A percentile compares a stretch with the other conserved stretches of the same genome.
phyloP scores from a whole-genome alignment of 2,888 invertebrate species.

The Xiphydria camelus region DNA sequence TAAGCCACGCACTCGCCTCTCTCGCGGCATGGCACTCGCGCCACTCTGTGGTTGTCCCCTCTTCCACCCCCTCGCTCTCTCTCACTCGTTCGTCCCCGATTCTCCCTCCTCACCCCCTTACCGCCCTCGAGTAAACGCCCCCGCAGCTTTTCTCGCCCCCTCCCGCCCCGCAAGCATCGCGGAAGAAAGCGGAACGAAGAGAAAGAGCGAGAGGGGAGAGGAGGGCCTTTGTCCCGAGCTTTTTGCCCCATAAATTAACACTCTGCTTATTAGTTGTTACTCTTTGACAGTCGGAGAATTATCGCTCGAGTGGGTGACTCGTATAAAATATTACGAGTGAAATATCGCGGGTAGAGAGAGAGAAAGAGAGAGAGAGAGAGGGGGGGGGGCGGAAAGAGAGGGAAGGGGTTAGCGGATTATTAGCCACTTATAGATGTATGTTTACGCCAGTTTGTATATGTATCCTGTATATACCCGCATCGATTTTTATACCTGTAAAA shows the following conservation, averaged over 20 bases:
- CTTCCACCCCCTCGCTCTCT: conserved; percentile 13
- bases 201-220: conserved; percentile 10
- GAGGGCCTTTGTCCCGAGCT: conserved; percentile 27
- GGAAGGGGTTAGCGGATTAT: not conserved
- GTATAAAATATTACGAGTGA: conserved; percentile 1
- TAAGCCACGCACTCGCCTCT: conserved; percentile 54
- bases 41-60: conserved; percentile 34
- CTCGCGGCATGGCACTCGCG: conserved; percentile 42
- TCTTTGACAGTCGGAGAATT: conserved; percentile 22
- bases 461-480: no score
- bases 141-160: conserved; percentile 7
- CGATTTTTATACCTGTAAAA: no score
- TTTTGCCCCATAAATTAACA: conserved; percentile 36
- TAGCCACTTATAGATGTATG: no score
- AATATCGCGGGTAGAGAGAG: not conserved
- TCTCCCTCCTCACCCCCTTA: not conserved
- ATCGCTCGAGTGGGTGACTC: not conserved
- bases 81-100: conserved; percentile 10
- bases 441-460: no score
- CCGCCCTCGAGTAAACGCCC: conserved; percentile 16
- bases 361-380: conserved; percentile 4
- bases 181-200: conserved; percentile 18
- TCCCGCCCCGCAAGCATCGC: conserved; percentile 2
- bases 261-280: conserved; percentile 32
- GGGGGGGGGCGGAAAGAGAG: conserved; percentile 10